phyloP scores from a whole-genome alignment of 1,140 invertebrate genomes.

The Pseudomyrmex gracilis region DNA sequence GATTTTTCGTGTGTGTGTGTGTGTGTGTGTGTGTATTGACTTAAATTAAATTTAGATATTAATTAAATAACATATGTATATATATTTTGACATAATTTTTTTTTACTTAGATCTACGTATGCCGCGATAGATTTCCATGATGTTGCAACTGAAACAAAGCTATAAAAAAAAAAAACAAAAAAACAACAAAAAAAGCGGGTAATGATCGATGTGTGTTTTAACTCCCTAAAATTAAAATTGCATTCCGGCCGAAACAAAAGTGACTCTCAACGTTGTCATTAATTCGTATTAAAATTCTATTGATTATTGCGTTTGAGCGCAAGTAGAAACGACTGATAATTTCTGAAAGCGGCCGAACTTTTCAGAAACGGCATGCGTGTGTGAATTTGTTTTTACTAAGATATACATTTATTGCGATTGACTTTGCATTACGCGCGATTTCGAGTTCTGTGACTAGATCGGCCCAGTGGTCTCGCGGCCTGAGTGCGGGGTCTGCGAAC shows the following conservation, averaged over 20 bases:
- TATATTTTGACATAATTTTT: too few relatives aligned
- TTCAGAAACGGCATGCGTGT: neutral
- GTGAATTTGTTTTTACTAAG: neutral
- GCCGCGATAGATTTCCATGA: neutral
- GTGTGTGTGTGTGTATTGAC: too few relatives aligned
- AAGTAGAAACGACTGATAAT: slow-evolving; percentile 24
- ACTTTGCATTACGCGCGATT: neutral
- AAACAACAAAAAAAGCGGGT: neutral
- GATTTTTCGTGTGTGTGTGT: too few relatives aligned
- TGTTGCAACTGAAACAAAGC: slow-evolving; percentile 17
- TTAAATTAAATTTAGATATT: too few relatives aligned
- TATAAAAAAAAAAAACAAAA: neutral
- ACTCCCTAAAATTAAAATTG: slow-evolving; percentile 61
- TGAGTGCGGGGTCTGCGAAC: too few relatives aligned
- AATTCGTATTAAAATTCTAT: slow-evolving; percentile 4
- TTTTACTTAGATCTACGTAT: too few relatives aligned
- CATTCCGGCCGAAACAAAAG: slow-evolving; percentile 61
- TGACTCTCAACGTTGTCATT: neutral
- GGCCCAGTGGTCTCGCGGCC: too few relatives aligned
- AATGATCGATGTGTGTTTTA: neutral
- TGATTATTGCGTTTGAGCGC: neutral
- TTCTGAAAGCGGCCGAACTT: neutral
- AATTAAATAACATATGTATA: too few relatives aligned
- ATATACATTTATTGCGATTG: slow-evolving; percentile 3
- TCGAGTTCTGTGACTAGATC: slow-evolving; percentile 31